Evolutionary conservation across 1,140 invertebrate species (phyloP), one percentile per base, ranked within the genome.

Genomic region (Daktulosphaira vitifoliae): DNA sequence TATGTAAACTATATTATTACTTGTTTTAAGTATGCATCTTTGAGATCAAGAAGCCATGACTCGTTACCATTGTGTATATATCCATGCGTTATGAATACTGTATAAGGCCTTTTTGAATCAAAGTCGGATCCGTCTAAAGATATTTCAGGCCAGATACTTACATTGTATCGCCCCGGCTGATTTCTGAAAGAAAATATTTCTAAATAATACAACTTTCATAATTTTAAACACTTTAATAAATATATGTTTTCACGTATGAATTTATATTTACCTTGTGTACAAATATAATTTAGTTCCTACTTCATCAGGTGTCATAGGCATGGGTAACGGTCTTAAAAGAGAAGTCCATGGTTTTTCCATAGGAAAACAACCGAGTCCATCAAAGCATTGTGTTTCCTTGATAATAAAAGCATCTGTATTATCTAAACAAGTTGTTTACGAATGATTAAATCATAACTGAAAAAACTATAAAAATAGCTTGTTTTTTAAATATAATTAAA

Each of bases 81-180:
- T 37, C 73, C 73, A 42, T 74, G 73, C 9, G 68, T 69, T 6
- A 74, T 70, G 39, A 74, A 69, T 22, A 67, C 67, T 9, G 72
- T 73, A 6, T 42, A 66, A 5, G 23, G 20, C 23, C 69, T 65
- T 0, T 52, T 56, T 4, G 68, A 23, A 38, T 72, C 44, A 29
- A 68, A 73, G n/a, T 69, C 66, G 0, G 68, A 66, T 42, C 33
- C 67, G 9, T 69, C 38, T 20, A 72, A 33, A 11, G 59, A 42
- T 5, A 71, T 67, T n/a, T 70, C 54, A n/a, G 69, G 71, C 68
- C 69, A 70, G 18, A 69, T 26, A 51, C 23, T 62, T 9, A 70
- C 53, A 56, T 52, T 65, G 39, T 65, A 64, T 3, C 62, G 18
- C 20, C 26, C 18, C 33, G 48, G 56, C 15, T 37, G 39, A 39